These are phyloP conservation scores for Cataglyphis hispanica DNA, from an alignment of 1,140 invertebrate species.

Conservation along the genomic window DNA sequence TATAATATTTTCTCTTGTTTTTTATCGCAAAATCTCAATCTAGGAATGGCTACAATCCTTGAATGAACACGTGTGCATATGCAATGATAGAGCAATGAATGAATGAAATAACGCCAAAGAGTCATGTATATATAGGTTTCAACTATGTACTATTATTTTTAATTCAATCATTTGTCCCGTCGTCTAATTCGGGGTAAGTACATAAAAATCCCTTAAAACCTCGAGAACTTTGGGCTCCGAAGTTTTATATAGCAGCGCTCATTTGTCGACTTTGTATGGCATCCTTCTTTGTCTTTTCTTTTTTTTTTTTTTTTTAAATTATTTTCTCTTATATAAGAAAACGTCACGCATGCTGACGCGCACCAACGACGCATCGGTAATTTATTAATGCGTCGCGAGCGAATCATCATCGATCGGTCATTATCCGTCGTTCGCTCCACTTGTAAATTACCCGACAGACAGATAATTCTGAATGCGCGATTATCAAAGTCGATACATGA, in stretches of 20 bases:
- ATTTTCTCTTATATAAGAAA: too few species aligned
- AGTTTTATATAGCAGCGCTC: slow-evolving; percentile 30
- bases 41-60: background rate
- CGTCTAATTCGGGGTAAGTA: slow-evolving; percentile 40
- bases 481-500: slow-evolving; percentile 48
- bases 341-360: too few species aligned
- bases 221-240: slow-evolving; percentile 42
- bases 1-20: background rate
- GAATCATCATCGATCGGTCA: background rate
- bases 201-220: slow-evolving; percentile 54
- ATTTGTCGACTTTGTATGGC: slow-evolving; percentile 36
- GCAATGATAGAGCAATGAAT: background rate
- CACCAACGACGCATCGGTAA: too few species aligned
- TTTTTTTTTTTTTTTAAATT: background rate
- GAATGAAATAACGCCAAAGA: slow-evolving; percentile 29
- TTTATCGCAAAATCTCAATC: background rate
- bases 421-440: background rate
- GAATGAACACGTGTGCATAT: background rate
- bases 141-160: slow-evolving; percentile 53
- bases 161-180: slow-evolving; percentile 51
- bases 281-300: background rate
- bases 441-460: background rate
- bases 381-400: background rate
- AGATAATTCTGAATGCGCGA: slow-evolving; percentile 14
- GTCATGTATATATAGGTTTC: slow-evolving; percentile 28